Percentiles rank a stretch among this genome's conserved stretches.
These are phyloP conservation scores for Leptopilina syphax DNA, from an alignment of 2,888 invertebrate genomes.

Conservation along the genomic window DNA sequence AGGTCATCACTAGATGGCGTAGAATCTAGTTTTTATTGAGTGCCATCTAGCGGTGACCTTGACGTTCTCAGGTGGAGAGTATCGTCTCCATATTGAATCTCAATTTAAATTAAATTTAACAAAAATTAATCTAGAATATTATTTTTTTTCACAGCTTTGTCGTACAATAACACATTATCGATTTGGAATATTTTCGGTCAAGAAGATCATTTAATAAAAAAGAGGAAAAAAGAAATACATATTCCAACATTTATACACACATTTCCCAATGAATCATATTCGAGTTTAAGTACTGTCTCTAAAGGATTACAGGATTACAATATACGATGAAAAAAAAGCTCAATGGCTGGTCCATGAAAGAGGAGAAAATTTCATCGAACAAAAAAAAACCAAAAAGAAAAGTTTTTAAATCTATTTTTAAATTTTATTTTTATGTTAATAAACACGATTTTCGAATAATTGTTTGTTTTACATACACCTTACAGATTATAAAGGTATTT, in stretches of 20 bases:
- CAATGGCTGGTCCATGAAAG: background rate
- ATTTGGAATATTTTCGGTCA: constrained; percentile 68
- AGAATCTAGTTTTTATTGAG: no score
- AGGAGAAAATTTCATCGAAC: background rate
- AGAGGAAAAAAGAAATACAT: background rate
- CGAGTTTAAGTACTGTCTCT: background rate
- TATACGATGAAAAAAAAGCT: constrained; percentile 53
- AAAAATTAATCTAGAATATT: no score
- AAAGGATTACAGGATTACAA: constrained; percentile 51
- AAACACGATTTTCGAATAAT: background rate
- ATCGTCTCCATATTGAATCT: no score
- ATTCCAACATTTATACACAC: background rate
- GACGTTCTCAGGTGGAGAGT: no score
- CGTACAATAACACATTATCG: constrained; percentile 53
- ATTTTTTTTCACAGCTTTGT: constrained; percentile 54
- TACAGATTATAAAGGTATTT: background rate
- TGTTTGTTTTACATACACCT: background rate
- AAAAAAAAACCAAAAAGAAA: no score
- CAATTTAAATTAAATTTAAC: no score
- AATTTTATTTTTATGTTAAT: no score
- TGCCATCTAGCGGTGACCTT: no score
- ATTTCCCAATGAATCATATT: background rate
- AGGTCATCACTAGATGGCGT: no score
- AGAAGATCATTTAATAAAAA: constrained; percentile 47
- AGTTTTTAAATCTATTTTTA: no score